Evolutionary conservation across 2,888 invertebrate species (phyloP).

Genomic region (Palloptera scutellata): DNA sequence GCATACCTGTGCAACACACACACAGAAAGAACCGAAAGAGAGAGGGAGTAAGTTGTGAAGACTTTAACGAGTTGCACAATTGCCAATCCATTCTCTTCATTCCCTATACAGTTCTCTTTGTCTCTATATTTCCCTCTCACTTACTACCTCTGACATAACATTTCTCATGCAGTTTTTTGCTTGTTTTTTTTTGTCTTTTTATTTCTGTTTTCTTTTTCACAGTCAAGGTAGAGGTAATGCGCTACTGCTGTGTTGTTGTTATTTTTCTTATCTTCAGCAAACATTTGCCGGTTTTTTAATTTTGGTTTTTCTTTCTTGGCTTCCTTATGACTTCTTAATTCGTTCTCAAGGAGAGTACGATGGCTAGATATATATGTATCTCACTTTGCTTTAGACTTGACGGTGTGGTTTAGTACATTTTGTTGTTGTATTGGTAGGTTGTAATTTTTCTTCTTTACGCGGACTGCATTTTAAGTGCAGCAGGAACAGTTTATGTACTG

Average conservation of each 20-base stretch:
- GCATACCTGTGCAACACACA: not conserved
- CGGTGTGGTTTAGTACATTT: not conserved
- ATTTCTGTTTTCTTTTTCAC: conserved; percentile 47
- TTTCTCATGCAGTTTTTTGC: conserved; percentile 55
- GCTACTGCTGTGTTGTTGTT: conserved; percentile 39
- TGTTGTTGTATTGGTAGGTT: not conserved
- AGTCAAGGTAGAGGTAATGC: conserved; percentile 64
- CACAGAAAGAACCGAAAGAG: no score
- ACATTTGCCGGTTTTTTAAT: conserved; percentile 37
- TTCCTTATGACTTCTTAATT: no score
- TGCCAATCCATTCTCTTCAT: not conserved
- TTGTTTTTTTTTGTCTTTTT: conserved; percentile 29
- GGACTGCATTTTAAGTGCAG: not conserved
- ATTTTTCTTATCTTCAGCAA: conserved; percentile 13
- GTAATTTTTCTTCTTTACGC: conserved; percentile 1
- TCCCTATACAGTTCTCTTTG: not conserved
- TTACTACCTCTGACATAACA: conserved; percentile 51
- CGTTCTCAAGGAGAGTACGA: no score
- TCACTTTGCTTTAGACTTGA: conserved; percentile 21
- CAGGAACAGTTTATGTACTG: no score
- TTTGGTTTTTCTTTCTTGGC: not conserved
- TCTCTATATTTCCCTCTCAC: not conserved
- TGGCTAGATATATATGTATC: conserved; percentile 9
- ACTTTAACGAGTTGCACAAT: no score
- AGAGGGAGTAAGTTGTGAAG: no score